Conservation (phyloP, 2,797 vertebrate species). For the Urocyon cinereoargenteus region DNA sequence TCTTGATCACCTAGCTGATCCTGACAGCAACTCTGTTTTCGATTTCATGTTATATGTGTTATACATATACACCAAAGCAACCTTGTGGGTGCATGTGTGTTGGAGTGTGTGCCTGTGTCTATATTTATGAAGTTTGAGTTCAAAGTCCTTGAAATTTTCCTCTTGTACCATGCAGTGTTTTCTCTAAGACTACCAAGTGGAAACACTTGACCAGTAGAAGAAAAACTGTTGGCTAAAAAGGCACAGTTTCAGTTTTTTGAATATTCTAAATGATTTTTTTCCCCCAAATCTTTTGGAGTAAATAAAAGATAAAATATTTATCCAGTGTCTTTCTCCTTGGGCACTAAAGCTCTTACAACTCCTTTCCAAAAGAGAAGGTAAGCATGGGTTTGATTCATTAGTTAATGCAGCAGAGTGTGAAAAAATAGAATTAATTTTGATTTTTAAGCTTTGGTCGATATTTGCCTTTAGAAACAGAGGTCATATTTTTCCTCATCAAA, state of each 20-base stretch:
- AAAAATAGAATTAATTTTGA: conserved; percentile 25
- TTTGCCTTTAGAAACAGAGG: conserved; percentile 39
- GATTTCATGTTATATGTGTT: background rate
- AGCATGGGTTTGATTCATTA: background rate
- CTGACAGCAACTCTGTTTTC: background rate
- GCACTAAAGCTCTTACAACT: background rate
- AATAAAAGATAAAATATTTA: background rate
- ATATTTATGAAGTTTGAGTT: background rate
- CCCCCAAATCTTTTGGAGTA: background rate
- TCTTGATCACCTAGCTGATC: background rate
- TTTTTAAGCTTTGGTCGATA: conserved; percentile 4
- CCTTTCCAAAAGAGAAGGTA: conserved; percentile 26
- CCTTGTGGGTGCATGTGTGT: background rate
- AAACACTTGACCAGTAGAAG: background rate
- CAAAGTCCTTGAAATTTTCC: background rate
- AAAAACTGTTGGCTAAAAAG: background rate
- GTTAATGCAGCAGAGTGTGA: background rate
- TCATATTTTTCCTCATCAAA: conserved; percentile 44
- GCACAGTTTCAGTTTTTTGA: background rate
- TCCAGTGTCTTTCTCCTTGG: background rate
- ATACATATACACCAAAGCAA: background rate
- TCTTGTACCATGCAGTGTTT: background rate
- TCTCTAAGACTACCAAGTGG: background rate
- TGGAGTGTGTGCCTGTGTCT: background rate
- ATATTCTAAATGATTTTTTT: background rate